Evolutionary conservation across 1,140 invertebrate species (phyloP).

Genomic region (Sminthurinus signatus): DNA sequence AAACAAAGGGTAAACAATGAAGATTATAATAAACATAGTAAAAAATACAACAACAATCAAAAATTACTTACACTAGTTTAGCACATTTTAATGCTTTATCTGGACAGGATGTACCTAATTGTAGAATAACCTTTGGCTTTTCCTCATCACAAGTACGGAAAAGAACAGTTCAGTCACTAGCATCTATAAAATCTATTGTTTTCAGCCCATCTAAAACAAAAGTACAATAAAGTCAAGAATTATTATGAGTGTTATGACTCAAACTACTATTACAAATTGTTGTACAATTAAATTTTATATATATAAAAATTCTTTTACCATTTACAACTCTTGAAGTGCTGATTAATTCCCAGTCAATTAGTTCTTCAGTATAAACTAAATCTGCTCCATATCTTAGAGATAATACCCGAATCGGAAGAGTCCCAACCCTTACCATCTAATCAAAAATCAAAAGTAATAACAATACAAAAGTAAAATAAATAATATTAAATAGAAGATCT

Average conservation of each 20-base stretch:
- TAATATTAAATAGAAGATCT: too few species aligned
- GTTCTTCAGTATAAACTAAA: slow-evolving; percentile 94
- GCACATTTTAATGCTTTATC: slow-evolving; percentile 78
- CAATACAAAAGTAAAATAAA: too few species aligned
- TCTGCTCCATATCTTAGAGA: slow-evolving; percentile 94
- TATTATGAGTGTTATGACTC: background rate
- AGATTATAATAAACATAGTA: background rate
- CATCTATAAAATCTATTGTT: slow-evolving; percentile 87
- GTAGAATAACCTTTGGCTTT: slow-evolving; percentile 75
- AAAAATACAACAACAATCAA: slow-evolving; percentile 12
- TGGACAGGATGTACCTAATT: slow-evolving; percentile 87
- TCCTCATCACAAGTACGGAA: slow-evolving; percentile 84
- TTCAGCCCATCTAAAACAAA: slow-evolving; percentile 67
- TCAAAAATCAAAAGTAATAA: too few species aligned
- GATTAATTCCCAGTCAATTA: slow-evolving; percentile 90
- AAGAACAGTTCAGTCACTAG: slow-evolving; percentile 79
- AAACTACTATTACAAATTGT: too few species aligned
- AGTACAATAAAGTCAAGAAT: background rate
- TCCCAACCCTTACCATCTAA: slow-evolving; percentile 94
- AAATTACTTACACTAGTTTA: slow-evolving; percentile 59
- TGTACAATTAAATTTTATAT: too few species aligned
- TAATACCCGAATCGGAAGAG: slow-evolving; percentile 82
- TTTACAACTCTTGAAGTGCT: slow-evolving; percentile 72
- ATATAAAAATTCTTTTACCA: slow-evolving; percentile 57
- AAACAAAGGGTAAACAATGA: slow-evolving; percentile 3